Evolutionary conservation across 1,140 invertebrate genomes (phyloP).

Genomic region (Saxidomus purpurata): DNA sequence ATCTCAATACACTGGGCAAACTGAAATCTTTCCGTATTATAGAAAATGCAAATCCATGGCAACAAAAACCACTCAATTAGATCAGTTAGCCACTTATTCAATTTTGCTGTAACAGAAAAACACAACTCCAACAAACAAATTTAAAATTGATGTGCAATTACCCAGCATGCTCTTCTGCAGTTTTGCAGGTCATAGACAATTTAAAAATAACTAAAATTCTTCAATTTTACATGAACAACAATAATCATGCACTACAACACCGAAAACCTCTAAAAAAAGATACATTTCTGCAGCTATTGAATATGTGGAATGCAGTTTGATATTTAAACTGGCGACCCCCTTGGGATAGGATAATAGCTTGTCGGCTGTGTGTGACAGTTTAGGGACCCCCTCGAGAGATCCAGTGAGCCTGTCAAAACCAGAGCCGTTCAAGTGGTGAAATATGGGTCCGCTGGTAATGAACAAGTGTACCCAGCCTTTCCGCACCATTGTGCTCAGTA

Average conservation of each 20-base stretch:
- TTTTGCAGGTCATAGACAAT: constrained; percentile 1
- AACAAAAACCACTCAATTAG: not conserved
- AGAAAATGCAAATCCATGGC: constrained; percentile 2
- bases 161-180: constrained; percentile 41
- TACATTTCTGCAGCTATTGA: not conserved
- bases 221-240: not conserved
- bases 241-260: not conserved
- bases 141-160: constrained; percentile 49
- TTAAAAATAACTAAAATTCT: constrained; percentile 51
- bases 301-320: constrained; percentile 43
- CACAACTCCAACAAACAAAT: not conserved
- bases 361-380: constrained; percentile 57
- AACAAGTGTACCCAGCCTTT: constrained; percentile 29
- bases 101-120: not conserved
- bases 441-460: constrained; percentile 55
- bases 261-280: not conserved
- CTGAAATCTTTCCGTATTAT: not conserved
- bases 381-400: constrained; percentile 43
- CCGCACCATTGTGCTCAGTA: constrained; percentile 29
- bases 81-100: not conserved
- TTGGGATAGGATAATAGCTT: constrained; percentile 59
- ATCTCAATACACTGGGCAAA: not conserved
- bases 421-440: constrained; percentile 41
- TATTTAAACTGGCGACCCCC: constrained; percentile 42
- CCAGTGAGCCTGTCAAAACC: constrained; percentile 45